Conservation (phyloP, 1,140 invertebrate species). For the Lepidostoma basale region DNA sequence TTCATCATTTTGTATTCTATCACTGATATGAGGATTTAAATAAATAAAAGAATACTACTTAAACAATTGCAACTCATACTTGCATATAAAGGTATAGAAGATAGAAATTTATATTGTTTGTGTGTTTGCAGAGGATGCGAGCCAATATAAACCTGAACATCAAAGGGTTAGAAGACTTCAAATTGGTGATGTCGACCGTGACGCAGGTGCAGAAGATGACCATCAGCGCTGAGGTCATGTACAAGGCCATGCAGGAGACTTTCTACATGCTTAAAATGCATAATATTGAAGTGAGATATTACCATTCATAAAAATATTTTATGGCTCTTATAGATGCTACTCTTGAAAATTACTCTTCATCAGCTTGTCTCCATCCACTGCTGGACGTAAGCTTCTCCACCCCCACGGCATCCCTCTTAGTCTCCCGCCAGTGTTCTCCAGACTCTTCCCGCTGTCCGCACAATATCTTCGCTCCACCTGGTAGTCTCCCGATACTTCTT, state of each 20-base stretch:
- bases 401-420: too few relatives aligned
- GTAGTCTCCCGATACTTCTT: too few relatives aligned
- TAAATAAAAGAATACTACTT: too few relatives aligned
- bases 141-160: conserved; percentile 72
- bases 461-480: too few relatives aligned
- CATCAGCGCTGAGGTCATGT: conserved; percentile 76
- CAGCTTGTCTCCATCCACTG: too few relatives aligned
- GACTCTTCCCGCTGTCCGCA: too few relatives aligned
- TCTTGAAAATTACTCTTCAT: too few relatives aligned
- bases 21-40: too few relatives aligned
- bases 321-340: background rate
- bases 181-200: conserved; percentile 82
- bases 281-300: conserved; percentile 57
- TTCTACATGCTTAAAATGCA: conserved; percentile 65
- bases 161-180: conserved; percentile 79
- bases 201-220: conserved; percentile 73
- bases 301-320: background rate
- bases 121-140: conserved; percentile 59
- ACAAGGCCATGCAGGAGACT: conserved; percentile 69
- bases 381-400: too few relatives aligned
- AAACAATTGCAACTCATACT: too few relatives aligned
- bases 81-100: background rate
- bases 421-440: too few relatives aligned
- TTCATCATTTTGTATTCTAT: too few relatives aligned
- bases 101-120: background rate